phyloP scores from a whole-genome alignment of 2,888 invertebrate species.

The Dexiosoma caninum region DNA sequence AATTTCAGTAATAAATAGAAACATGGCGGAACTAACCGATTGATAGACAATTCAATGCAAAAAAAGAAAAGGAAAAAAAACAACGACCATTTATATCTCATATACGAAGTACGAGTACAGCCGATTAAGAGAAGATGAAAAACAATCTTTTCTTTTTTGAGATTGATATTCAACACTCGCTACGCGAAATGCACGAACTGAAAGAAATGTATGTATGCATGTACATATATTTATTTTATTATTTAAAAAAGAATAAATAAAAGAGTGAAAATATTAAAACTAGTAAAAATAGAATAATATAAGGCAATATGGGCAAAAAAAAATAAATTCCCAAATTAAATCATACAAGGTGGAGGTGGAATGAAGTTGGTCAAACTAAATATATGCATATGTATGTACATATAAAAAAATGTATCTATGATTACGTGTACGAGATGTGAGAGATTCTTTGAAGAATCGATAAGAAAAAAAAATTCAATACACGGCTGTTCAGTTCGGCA shows the following conservation, averaged over 20 bases:
- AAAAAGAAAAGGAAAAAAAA: slow-evolving; percentile 64
- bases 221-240: slow-evolving; percentile 4
- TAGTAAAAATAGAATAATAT: slow-evolving; percentile 62
- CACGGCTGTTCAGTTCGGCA: slow-evolving; percentile 45
- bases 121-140: neutral
- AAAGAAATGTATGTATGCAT: slow-evolving; percentile 18
- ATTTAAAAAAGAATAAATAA: slow-evolving; percentile 46
- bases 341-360: slow-evolving; percentile 62
- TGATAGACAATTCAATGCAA: slow-evolving; percentile 41
- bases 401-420: neutral
- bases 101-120: neutral
- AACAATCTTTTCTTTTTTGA: slow-evolving; percentile 66
- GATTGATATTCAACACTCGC: slow-evolving; percentile 76
- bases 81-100: slow-evolving; percentile 29
- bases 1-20: slow-evolving; percentile 45
- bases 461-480: slow-evolving; percentile 53
- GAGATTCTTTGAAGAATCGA: slow-evolving; percentile 32
- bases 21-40: slow-evolving; percentile 51
- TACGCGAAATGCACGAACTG: slow-evolving; percentile 63
- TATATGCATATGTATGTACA: no score
- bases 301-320: slow-evolving; percentile 47
- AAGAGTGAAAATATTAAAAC: slow-evolving; percentile 48
- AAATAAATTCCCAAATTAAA: slow-evolving; percentile 16
- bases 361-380: slow-evolving; percentile 39
- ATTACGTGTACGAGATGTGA: slow-evolving; percentile 15